Evolutionary conservation across 2,888 invertebrate species (phyloP), one percentile per base, ranked within the genome.

Genomic region (Clostera curtula): DNA sequence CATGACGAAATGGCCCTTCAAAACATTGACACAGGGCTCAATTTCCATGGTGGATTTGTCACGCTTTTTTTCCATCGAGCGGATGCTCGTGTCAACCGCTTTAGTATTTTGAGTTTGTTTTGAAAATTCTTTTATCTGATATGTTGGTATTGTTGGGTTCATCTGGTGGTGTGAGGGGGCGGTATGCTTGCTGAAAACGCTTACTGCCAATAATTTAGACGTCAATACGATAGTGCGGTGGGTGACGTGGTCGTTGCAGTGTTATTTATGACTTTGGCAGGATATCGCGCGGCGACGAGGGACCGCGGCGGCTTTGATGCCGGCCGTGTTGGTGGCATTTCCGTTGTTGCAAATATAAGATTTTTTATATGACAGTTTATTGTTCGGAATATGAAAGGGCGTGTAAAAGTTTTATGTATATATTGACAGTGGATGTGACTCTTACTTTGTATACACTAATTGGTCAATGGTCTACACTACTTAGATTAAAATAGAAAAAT

Each of bases 51-150:
- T 39, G 50, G 48, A 69, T 74, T 68, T 43, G 73, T 63, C 64
- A 68, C 64, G 66, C 61, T 79, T 79, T 80, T 80, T 82, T 79
- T 73, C 67, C 50, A 49, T 49, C 60, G 56, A 79, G 75, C 83
- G 83, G 84, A 84, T 85, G 84, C 83, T 79, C 82, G 80, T 80
- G 84, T 83, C 84, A 82, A 84, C 76, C 79, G 82, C 79, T 79
- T 82, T 74, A 77, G 77, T 82, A 82, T 80, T 79, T 80, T 77
- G 82, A 83, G 80, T 83, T 84, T 85, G 84, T 83, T 83, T 84
- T 83, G 82, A 84, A 84, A 82, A 83, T 76, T 83, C 83, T 83
- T 85, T 84, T 84, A 82, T 84, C 73, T 79, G 80, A 75, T 77
- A 70, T 76, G 79, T 74, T 65, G 61, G 66, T 64, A 74, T 82